Conservation (phyloP, 2,113 vertebrate species). For the Plecturocebus donacophilus region DNA sequence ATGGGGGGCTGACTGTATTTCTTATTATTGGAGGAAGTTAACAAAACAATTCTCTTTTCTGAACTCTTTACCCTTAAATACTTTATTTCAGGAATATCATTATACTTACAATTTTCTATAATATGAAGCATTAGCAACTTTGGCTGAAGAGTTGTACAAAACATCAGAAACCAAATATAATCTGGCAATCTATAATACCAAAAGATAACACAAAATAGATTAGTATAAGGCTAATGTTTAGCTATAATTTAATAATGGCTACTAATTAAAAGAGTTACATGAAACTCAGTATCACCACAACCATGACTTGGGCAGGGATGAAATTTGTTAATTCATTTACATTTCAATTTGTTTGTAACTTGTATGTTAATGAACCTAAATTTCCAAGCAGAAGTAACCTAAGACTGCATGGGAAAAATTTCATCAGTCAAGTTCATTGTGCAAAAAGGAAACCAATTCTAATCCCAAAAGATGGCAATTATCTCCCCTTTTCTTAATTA, state of each 20-base stretch:
- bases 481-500: neutral
- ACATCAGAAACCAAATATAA: slow-evolving; percentile 99
- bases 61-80: slow-evolving; percentile 25
- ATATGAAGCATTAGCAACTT: slow-evolving; percentile 99
- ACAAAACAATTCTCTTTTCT: slow-evolving; percentile 40
- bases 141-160: slow-evolving; percentile 98
- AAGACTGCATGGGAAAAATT: neutral
- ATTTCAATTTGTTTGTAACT: slow-evolving; percentile 14
- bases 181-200: slow-evolving; percentile 92
- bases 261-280: neutral
- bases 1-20: neutral
- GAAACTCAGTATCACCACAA: slow-evolving; percentile 19
- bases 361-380: neutral
- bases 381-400: slow-evolving; percentile 29
- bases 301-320: neutral
- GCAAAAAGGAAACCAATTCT: slow-evolving; percentile 36
- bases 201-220: slow-evolving; percentile 49
- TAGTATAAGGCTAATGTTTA: neutral
- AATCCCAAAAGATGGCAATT: slow-evolving; percentile 2
- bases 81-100: slow-evolving; percentile 41
- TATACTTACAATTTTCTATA: slow-evolving; percentile 99
- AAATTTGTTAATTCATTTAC: neutral
- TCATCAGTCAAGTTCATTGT: slow-evolving; percentile 1
- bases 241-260: neutral
- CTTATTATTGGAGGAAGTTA: neutral